Evolutionary conservation across 2,113 vertebrate species (phyloP), one percentile per base, ranked within the genome.

Genomic region (Ailuropoda melanoleuca): DNA sequence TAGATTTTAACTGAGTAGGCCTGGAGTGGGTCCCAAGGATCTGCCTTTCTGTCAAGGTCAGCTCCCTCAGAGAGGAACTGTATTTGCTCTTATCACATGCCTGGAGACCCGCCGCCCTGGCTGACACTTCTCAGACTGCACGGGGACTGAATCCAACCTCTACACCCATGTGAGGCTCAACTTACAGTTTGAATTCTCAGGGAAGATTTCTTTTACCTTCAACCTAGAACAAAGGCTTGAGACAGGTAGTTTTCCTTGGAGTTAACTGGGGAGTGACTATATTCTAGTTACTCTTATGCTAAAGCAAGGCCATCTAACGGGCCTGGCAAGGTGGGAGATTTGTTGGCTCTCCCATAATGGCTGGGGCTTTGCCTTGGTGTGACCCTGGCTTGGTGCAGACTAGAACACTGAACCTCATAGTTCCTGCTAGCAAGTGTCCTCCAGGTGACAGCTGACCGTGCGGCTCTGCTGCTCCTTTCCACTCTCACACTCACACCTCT

Each of bases 311-410:
- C 18, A n/a, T 24, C 4, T 19, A 7, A 85, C 46, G 37, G n/a
- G 31, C 23, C 10, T 21, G 15, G 21, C 13, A n/a, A 21, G 10
- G 26, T 37, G 55, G 17, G 2, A 2, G 21, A 34, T 5, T 7
- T 9, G 17, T 0, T 4, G 11, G 12, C 18, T 14, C 11, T 58
- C 56, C 3, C 19, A 23, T 4, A 50, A 5, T 1, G 19, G 1
- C 1, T 46, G 14, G 17, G 64, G 50, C 56, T 21, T n/a, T 0
- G 8, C 19, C 14, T 56, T n/a, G 10, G 10, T 4, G n/a, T 34
- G n/a, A 26, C 29, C 46, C 34, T 7, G 15, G 14, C 8, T 60
- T 3, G 0, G 19, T 15, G n/a, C 17, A 6, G 31, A 12, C 70
- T 24, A 19, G 9, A 70, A 70, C 23, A 26, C 0, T 1, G 50